phyloP scores from a whole-genome alignment of 2,888 invertebrate species.

The Morpho deidamia region DNA sequence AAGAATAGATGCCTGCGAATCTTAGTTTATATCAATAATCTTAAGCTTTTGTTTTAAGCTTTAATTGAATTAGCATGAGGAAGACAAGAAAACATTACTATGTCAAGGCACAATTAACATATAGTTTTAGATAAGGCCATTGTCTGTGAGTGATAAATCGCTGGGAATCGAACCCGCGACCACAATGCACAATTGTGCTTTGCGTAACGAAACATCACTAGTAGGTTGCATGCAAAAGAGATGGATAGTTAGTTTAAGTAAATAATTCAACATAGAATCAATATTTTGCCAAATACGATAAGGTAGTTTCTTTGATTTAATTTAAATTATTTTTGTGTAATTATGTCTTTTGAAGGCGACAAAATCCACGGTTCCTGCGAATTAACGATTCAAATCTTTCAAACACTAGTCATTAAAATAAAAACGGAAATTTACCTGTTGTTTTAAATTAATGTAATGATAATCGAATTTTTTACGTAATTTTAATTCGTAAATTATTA shows the following conservation, averaged over 20 bases:
- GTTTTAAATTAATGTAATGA: too few relatives aligned
- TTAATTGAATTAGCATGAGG: slow-evolving; percentile 14
- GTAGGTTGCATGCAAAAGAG: background rate
- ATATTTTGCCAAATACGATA: too few relatives aligned
- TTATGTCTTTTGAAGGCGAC: too few relatives aligned
- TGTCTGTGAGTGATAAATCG: slow-evolving; percentile 36
- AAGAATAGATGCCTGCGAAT: background rate
- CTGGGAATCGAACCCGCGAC: slow-evolving; percentile 44
- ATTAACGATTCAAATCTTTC: too few relatives aligned
- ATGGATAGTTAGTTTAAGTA: background rate
- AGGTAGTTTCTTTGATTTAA: too few relatives aligned
- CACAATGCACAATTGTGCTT: slow-evolving; percentile 47
- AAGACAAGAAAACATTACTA: slow-evolving; percentile 28
- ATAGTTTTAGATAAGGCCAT: slow-evolving; percentile 37
- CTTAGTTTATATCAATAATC: background rate
- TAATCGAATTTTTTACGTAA: too few relatives aligned
- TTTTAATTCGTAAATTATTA: too few relatives aligned
- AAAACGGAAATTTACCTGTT: too few relatives aligned
- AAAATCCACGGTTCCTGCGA: too few relatives aligned
- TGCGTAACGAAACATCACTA: slow-evolving; percentile 28
- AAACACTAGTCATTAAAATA: too few relatives aligned
- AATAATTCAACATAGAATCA: too few relatives aligned
- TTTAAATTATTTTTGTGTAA: too few relatives aligned
- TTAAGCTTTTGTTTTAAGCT: background rate
- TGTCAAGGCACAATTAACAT: slow-evolving; percentile 42